Evolutionary conservation across 1,140 invertebrate genomes (phyloP), one percentile per base, ranked within the genome.

Genomic region (Eubasilissa regina): DNA sequence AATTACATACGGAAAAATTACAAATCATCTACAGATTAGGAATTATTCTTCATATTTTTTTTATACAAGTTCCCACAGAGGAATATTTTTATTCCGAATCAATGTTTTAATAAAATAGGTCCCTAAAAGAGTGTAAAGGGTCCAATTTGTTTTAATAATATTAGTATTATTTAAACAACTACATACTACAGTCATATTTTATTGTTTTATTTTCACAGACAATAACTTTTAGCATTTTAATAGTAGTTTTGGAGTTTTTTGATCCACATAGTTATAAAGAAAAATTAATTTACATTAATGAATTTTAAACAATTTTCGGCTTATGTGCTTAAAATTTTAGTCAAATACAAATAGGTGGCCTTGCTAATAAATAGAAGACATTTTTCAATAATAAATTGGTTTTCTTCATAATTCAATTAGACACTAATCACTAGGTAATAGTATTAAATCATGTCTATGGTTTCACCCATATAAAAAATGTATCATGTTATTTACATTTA

Each of bases 321-420:
- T 73, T 73, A 13, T 15, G 48, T 68, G 64, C 64, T 68, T 68
- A n/a, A 47, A 48, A 17, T 15, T 48, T 45, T 68, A 68, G 64
- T 11, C n/a, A 73, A 73, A 35, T 11, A 53, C 4, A 53, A 13
- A 73, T 73, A 73, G 68, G 68, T 73, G 68, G 68, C 68, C 68
- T 73, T 73, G 68, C 68, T 73, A 73, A 73, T 25, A 19, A 64
- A 47, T 73, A 53, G 19, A 73, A 35, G 4, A 47, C 21, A n/a
- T 64, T 60, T 64, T 64, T 44, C 60, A 43, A 6, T 35, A 44
- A 25, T 64, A n/a, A 19, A 64, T 43, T 44, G 0, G 25, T 43
- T 64, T 64, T 35, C 35, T 43, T 64, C 60, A 64, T 64, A 64
- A 64, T 10, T 58, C 17, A 58, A 21, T 15, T 58, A 58, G 55